Conservation (phyloP, 2,888 invertebrate species). For the Geotrupes spiniger region DNA sequence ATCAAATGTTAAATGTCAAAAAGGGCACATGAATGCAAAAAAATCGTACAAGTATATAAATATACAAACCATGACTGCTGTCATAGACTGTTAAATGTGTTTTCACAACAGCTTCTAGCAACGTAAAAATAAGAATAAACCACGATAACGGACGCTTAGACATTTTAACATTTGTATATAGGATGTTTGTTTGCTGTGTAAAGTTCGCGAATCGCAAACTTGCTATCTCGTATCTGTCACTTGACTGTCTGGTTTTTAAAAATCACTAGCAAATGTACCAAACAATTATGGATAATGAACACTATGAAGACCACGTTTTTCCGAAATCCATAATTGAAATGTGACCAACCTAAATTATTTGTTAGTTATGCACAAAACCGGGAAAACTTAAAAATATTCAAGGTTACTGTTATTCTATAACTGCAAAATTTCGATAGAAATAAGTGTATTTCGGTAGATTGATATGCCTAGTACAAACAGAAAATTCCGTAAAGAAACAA, state of each 20-base stretch:
- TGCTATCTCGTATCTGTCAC: conserved; percentile 29
- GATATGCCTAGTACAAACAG: no score
- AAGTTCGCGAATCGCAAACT: conserved; percentile 21
- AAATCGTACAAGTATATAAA: conserved; percentile 50
- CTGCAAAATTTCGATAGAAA: no score
- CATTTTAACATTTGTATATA: conserved; percentile 47
- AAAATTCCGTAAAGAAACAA: no score
- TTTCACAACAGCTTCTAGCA: conserved; percentile 65
- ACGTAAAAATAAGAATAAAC: conserved; percentile 65
- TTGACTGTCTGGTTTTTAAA: conserved; percentile 21
- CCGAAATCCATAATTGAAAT: no score
- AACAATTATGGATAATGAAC: conserved; percentile 1
- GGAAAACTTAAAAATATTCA: no score
- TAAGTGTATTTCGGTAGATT: no score
- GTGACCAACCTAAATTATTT: no score
- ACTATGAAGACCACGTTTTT: no score
- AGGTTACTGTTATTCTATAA: no score
- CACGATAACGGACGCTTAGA: conserved; percentile 55
- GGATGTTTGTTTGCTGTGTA: conserved; percentile 13
- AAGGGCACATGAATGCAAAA: conserved; percentile 41
- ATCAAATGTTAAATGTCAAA: conserved; percentile 17
- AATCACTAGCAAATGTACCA: no score
- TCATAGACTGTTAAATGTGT: conserved; percentile 70
- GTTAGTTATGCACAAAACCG: no score
- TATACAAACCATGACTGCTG: conserved; percentile 69